phyloP scores from a whole-genome alignment of 1,140 invertebrate species.

The Scaptomyza hsui region DNA sequence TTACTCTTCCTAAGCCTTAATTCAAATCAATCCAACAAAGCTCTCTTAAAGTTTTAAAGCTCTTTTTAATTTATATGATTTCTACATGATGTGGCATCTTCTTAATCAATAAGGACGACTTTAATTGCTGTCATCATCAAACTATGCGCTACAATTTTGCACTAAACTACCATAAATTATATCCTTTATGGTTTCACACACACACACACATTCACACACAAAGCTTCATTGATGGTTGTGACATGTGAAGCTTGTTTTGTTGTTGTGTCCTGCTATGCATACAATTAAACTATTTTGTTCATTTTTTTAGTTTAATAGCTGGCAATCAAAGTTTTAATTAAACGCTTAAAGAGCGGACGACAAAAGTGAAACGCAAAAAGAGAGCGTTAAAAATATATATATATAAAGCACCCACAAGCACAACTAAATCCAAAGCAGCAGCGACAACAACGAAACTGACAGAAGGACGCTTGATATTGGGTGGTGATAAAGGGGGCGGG shows the following conservation, averaged over 20 bases:
- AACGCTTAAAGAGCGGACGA: conserved; percentile 67
- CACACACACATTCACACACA: background rate
- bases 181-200: conserved; percentile 9
- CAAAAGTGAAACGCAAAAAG: conserved; percentile 29
- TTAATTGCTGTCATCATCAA: conserved; percentile 2
- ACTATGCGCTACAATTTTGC: conserved; percentile 6
- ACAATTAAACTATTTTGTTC: conserved; percentile 7
- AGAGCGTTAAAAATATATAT: background rate
- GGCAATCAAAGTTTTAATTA: conserved; percentile 79
- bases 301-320: conserved; percentile 42
- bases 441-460: background rate
- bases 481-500: background rate
- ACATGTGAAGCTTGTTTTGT: conserved; percentile 5
- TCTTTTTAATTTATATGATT: background rate
- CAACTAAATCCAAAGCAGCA: conserved; percentile 53
- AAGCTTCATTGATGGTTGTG: conserved; percentile 4
- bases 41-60: too few relatives aligned
- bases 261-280: conserved; percentile 24
- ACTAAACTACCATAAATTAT: conserved; percentile 28
- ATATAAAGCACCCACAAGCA: conserved; percentile 35
- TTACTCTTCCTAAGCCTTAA: too few relatives aligned
- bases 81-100: background rate
- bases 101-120: background rate
- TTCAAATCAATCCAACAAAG: too few relatives aligned
- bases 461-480: too few relatives aligned